phyloP scores from a whole-genome alignment of 2,113 vertebrate genomes.

The Podarcis raffonei region DNA sequence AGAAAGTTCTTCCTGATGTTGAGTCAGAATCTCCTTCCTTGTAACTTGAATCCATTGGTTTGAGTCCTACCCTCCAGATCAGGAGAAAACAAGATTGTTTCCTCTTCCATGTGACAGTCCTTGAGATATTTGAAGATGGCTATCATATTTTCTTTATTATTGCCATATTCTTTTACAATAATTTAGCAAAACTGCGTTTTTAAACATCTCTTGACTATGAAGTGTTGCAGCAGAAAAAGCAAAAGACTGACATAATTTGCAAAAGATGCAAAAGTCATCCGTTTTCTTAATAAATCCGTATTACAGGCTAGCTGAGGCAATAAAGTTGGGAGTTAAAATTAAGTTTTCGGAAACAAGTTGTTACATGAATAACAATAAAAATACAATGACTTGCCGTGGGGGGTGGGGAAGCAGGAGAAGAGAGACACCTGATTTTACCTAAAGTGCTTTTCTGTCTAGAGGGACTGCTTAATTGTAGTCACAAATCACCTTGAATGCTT shows the following conservation, averaged over 20 bases:
- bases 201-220: slow-evolving; percentile 7
- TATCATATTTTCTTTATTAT: too few relatives aligned
- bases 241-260: background rate
- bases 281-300: slow-evolving; percentile 50
- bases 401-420: slow-evolving; percentile 35
- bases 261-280: background rate
- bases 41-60: too few relatives aligned
- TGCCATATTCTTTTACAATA: background rate
- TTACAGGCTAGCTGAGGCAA: slow-evolving; percentile 46
- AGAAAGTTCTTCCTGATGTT: too few relatives aligned
- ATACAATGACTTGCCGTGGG: slow-evolving; percentile 65
- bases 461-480: slow-evolving; percentile 72
- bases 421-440: slow-evolving; percentile 67
- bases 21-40: too few relatives aligned
- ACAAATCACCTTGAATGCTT: slow-evolving; percentile 69
- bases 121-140: too few relatives aligned
- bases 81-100: too few relatives aligned
- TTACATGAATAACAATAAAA: background rate
- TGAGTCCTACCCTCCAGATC: too few relatives aligned
- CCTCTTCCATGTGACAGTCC: too few relatives aligned
- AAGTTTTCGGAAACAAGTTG: slow-evolving; percentile 56
- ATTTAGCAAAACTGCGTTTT: background rate
- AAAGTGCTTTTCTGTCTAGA: slow-evolving; percentile 72
- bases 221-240: slow-evolving; percentile 6
- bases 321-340: slow-evolving; percentile 63